Conservation (phyloP, 2,888 invertebrate species). For the Drosophila mettleri region DNA sequence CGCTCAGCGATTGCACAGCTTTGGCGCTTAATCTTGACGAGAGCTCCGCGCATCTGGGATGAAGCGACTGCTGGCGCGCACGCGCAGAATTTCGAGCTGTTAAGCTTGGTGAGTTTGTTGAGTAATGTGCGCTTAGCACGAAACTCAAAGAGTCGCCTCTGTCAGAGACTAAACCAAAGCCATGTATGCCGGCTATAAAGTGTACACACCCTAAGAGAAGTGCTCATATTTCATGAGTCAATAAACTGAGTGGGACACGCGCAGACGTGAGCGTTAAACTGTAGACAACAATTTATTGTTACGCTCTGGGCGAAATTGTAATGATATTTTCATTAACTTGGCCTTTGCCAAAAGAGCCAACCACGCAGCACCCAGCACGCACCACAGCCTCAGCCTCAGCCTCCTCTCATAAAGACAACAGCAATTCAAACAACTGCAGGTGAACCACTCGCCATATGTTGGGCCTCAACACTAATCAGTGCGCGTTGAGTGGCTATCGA, state of each 20-base stretch:
- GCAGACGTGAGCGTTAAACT: constrained; percentile 38
- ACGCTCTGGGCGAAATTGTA: constrained; percentile 74
- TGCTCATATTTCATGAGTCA: constrained; percentile 80
- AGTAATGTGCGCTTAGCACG: constrained; percentile 76
- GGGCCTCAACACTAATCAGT: constrained; percentile 59
- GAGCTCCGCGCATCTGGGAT: constrained; percentile 17
- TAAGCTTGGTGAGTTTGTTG: constrained; percentile 50
- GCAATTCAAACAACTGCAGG: constrained; percentile 57
- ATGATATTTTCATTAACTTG: constrained; percentile 81
- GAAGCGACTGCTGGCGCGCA: constrained; percentile 40
- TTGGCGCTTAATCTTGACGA: constrained; percentile 69
- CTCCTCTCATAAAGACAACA: constrained; percentile 28
- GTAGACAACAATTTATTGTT: constrained; percentile 57
- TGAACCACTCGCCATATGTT: constrained; percentile 35
- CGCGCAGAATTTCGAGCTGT: constrained; percentile 58
- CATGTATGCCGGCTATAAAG: constrained; percentile 19
- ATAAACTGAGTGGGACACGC: constrained; percentile 65
- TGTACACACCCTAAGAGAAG: constrained; percentile 75
- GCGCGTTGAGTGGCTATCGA: constrained; percentile 68
- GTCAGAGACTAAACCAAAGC: constrained; percentile 7
- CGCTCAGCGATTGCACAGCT: constrained; percentile 62
- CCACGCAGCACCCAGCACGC: constrained; percentile 78
- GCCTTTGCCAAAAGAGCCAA: constrained; percentile 71
- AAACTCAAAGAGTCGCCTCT: constrained; percentile 55
- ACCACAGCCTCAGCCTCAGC: constrained; percentile 18